Evolutionary conservation across 2,888 invertebrate genomes (phyloP), one percentile per base, ranked within the genome.

Genomic region (Epirrhoe alternata): DNA sequence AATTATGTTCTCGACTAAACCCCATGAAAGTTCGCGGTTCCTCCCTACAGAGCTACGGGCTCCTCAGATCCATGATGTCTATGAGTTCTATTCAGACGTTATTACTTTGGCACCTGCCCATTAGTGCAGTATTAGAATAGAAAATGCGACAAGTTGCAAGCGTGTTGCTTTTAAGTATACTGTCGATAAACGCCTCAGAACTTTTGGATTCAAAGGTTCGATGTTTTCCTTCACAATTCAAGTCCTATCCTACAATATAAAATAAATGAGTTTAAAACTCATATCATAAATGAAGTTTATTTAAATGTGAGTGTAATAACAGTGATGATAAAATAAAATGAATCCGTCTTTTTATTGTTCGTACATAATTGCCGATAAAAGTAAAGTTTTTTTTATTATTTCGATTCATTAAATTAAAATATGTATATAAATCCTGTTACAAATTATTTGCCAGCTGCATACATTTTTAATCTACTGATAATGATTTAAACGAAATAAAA

Each of bases 241-340:
- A 42, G 38, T 4, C 33, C 38, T 38, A 38, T 12, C 38, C 38
- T 42, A 42, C 12, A 8, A 8, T 42, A 42, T 42, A 4, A 42
- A 42, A 42, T 42, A 12, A 76, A 76, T 71, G 77, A 77, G 76
- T 76, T 64, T 78, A 35, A 80, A 82, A 77, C 81, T 82, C 80
- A 78, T 72, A 68, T 33, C 7, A 4, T 33, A 33, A 33, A 33
- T 33, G 33, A 33, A 33, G 7, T 12, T 42, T 1, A 42, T 12
- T 42, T 4, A 12, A 4, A 42, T 12, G 12, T 42, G 10, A 42
- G 12, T 42, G 12, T 42, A 42, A 42, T 10, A 42, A 10, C 38
- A 10, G 10, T 42, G 38, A 42, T 33, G 2, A 42, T 56, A 57
- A 52, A 24, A 63, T 52, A 57, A 33, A 45, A 51, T 56, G 42